Conservation (phyloP, 2,113 vertebrate species). For the Psophia crepitans region DNA sequence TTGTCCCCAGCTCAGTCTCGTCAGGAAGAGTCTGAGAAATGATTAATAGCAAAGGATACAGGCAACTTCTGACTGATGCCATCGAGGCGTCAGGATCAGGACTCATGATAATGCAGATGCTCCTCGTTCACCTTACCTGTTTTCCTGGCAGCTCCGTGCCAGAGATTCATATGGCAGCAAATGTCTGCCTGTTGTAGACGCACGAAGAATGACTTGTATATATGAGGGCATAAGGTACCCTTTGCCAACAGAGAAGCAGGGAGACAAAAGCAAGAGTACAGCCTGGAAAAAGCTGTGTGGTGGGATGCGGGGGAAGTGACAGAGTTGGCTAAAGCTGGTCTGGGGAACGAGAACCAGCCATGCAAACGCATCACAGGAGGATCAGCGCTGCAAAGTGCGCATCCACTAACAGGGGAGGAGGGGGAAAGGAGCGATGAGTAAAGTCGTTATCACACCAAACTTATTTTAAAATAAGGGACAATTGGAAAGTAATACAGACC, state of each 20-base stretch:
- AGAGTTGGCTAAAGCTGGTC: background rate
- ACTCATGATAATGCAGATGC: background rate
- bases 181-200: background rate
- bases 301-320: background rate
- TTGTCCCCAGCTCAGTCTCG: rapidly evolving
- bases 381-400: rapidly evolving
- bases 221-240: background rate
- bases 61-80: background rate
- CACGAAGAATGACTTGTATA: background rate
- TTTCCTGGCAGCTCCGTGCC: background rate
- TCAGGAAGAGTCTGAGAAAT: background rate
- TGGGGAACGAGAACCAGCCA: background rate
- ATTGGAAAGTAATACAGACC: background rate
- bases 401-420: background rate
- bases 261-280: background rate
- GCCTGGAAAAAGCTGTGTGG: background rate
- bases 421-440: background rate
- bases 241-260: background rate
- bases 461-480: background rate
- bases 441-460: background rate
- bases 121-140: background rate
- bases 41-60: background rate
- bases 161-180: background rate
- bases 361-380: background rate
- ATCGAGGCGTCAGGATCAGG: background rate